Percentiles rank a stretch among this genome's conserved stretches.
Conservation (phyloP, 2,888 invertebrate species). For the Herminia tarsipennalis region DNA sequence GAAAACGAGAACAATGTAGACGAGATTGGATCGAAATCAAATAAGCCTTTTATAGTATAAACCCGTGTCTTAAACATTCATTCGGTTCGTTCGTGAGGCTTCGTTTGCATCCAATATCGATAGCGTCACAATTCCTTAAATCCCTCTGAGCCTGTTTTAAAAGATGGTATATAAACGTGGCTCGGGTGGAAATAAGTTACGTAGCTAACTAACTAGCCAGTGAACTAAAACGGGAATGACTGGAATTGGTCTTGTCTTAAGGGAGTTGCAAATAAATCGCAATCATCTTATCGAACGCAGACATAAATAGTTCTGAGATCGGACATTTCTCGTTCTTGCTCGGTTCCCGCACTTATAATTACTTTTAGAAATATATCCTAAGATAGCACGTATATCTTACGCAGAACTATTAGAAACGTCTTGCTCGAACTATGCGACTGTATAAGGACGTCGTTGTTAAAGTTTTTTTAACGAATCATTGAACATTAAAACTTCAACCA, state of each 20-base stretch:
- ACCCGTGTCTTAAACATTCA: slow-evolving; percentile 41
- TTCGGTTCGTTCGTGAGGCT: slow-evolving; percentile 32
- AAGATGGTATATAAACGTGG: slow-evolving; percentile 29
- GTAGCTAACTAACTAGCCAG: slow-evolving; percentile 18
- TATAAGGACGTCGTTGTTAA: too few relatives aligned
- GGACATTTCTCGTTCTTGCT: slow-evolving; percentile 13
- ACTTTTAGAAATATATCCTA: slow-evolving; percentile 4
- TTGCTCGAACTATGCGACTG: too few relatives aligned
- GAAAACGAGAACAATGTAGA: slow-evolving; percentile 30
- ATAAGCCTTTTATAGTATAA: slow-evolving; percentile 42
- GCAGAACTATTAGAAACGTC: neutral
- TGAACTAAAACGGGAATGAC: slow-evolving; percentile 32
- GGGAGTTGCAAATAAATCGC: slow-evolving; percentile 30
- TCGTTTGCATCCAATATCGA: slow-evolving; percentile 38
- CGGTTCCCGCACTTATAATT: slow-evolving; percentile 3
- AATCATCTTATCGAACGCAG: slow-evolving; percentile 31
- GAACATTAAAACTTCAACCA: too few relatives aligned
- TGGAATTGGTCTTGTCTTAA: slow-evolving; percentile 19
- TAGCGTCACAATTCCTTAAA: slow-evolving; percentile 38
- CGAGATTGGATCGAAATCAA: slow-evolving; percentile 43
- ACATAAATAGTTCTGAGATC: slow-evolving; percentile 22
- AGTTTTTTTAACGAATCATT: too few relatives aligned
- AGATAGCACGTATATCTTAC: neutral
- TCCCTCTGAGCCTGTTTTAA: slow-evolving; percentile 39
- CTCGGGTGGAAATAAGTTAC: slow-evolving; percentile 16